Conservation (phyloP, 2,888 invertebrate genomes). For the Tenthredo amoena region DNA sequence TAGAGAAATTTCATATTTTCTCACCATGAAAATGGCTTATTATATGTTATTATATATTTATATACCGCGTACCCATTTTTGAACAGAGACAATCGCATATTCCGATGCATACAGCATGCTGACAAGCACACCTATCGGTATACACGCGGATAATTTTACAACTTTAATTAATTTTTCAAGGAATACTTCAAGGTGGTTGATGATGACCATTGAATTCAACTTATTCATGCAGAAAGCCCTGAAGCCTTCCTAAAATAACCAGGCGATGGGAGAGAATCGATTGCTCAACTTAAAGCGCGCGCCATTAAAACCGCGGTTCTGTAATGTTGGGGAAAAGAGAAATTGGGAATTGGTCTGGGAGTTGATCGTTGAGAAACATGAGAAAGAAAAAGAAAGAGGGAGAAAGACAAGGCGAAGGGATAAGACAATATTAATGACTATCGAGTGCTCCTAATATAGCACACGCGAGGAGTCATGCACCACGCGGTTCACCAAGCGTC, state of each 20-base stretch:
- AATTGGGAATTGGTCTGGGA: slow-evolving; percentile 14
- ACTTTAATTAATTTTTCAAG: slow-evolving; percentile 9
- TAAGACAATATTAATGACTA: background rate
- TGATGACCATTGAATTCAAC: background rate
- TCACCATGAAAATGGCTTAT: slow-evolving; percentile 30
- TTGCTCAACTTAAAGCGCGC: background rate
- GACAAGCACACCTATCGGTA: background rate
- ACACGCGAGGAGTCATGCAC: slow-evolving; percentile 30
- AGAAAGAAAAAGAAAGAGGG: background rate
- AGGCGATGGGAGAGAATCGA: slow-evolving; percentile 6
- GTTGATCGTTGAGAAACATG: background rate
- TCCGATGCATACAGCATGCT: background rate
- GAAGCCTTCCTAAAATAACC: slow-evolving; percentile 38
- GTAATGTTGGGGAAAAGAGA: background rate
- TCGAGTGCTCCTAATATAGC: background rate
- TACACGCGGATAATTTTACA: slow-evolving; percentile 1
- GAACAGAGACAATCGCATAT: background rate
- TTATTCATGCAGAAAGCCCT: background rate
- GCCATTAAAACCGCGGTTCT: background rate
- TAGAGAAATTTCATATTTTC: slow-evolving; percentile 43
- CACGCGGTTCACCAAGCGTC: slow-evolving; percentile 6
- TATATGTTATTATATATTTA: slow-evolving; percentile 28
- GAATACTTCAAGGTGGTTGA: background rate
- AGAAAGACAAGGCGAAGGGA: background rate
- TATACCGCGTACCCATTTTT: slow-evolving; percentile 27